phyloP scores from a whole-genome alignment of 2,888 invertebrate genomes.

The Drosophila niveifrons region DNA sequence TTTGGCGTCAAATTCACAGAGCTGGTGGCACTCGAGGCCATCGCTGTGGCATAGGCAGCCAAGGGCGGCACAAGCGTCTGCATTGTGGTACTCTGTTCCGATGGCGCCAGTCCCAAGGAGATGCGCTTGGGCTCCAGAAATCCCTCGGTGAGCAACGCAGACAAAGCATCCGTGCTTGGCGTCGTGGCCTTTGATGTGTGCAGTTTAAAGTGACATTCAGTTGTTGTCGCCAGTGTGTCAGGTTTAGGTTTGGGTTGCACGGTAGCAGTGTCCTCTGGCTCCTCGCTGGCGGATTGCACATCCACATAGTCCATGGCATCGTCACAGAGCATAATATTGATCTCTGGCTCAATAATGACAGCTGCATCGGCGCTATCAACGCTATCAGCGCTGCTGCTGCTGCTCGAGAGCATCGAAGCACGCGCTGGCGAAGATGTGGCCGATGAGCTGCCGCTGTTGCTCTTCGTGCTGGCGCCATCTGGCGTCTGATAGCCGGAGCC shows the following conservation, averaged over 20 bases:
- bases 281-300: conserved; percentile 75
- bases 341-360: conserved; percentile 71
- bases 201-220: conserved; percentile 1
- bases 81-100: conserved; percentile 86
- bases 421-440: conserved; percentile 62
- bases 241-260: conserved; percentile 12
- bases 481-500: conserved; percentile 92
- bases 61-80: conserved; percentile 64
- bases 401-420: conserved; percentile 63
- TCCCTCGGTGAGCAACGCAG: conserved; percentile 94
- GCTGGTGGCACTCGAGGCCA: conserved; percentile 69
- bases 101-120: conserved; percentile 90
- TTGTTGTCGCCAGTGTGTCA: conserved; percentile 6
- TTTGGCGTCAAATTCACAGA: conserved; percentile 75
- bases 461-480: conserved; percentile 86
- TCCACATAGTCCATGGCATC: conserved; percentile 65
- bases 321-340: conserved; percentile 66
- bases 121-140: conserved; percentile 94
- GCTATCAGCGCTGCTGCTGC: conserved; percentile 43
- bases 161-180: conserved; percentile 91
- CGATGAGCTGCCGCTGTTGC: conserved; percentile 28
- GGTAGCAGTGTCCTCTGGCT: conserved; percentile 19
- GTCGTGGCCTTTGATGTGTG: conserved; percentile 88
- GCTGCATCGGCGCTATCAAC: conserved; percentile 69
- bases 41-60: conserved; percentile 65